Percentiles rank a stretch among this genome's conserved stretches.
phyloP scores from a whole-genome alignment of 2,797 vertebrate species.

The Sardinella longiceps region DNA sequence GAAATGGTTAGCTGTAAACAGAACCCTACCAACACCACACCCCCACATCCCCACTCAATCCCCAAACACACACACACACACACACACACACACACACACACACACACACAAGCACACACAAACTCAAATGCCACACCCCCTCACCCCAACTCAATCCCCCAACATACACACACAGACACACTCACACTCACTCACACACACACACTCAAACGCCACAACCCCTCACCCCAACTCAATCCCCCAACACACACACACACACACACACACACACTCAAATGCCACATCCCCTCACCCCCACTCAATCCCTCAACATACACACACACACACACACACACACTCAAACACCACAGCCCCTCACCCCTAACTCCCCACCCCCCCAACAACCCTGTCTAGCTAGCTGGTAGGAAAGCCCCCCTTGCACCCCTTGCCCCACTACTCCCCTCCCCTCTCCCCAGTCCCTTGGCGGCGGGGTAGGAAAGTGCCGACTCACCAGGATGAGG shows the following conservation, averaged over 20 bases:
- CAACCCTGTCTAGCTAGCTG: background rate
- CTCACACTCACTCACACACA: no score
- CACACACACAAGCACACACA: no score
- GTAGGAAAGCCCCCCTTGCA: background rate
- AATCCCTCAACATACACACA: background rate
- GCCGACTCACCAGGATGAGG: conserved; percentile 83
- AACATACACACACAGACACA: no score
- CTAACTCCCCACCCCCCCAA: background rate
- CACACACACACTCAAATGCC: background rate
- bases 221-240: background rate
- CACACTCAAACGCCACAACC: no score
- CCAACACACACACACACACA: background rate
- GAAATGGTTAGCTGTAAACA: background rate
- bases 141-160: no score
- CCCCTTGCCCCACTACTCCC: background rate
- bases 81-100: no score
- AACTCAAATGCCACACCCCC: no score
- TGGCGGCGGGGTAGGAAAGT: background rate
- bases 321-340: no score
- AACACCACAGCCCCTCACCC: no score
- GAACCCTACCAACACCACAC: background rate
- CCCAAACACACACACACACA: no score
- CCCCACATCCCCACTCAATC: background rate
- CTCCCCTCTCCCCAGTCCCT: no score
- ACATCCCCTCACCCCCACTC: background rate